A percentile compares a stretch with the other conserved stretches of the same genome.
Conservation (phyloP, 1,140 invertebrate genomes). For the Hesperophylax magnus region DNA sequence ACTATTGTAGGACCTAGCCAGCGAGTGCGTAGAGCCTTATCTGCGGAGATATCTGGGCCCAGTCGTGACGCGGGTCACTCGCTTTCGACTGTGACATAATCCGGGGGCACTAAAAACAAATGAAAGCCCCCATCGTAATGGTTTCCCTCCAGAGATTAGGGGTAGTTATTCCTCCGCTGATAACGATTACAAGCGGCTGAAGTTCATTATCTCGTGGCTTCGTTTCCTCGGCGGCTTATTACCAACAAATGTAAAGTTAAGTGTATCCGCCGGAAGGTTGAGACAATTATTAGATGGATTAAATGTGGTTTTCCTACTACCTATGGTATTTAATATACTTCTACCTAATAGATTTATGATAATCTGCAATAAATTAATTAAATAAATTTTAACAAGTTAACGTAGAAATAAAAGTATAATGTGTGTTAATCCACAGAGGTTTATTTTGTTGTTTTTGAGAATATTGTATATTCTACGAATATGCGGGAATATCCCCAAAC, state of each 20-base stretch:
- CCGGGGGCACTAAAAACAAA: constrained; percentile 37
- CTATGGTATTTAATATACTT: neutral
- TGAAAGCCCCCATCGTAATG: constrained; percentile 19
- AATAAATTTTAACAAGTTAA: neutral
- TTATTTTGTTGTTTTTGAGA: too few relatives aligned
- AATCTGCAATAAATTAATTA: neutral
- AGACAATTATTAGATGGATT: constrained; percentile 29
- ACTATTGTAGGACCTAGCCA: neutral
- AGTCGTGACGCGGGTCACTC: constrained; percentile 32
- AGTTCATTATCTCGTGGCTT: constrained; percentile 35
- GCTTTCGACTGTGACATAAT: constrained; percentile 22
- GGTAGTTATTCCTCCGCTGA: constrained; percentile 34
- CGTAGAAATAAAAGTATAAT: too few relatives aligned
- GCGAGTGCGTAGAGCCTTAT: neutral
- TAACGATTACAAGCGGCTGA: constrained; percentile 33
- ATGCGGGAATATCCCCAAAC: too few relatives aligned
- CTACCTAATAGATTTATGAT: neutral
- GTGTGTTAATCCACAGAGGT: too few relatives aligned
- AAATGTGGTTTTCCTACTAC: neutral
- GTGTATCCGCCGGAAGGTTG: constrained; percentile 34
- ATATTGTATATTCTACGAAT: too few relatives aligned
- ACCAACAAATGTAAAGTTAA: constrained; percentile 38
- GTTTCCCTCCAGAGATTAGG: constrained; percentile 28
- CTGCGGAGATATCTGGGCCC: constrained; percentile 3
- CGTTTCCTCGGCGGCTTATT: constrained; percentile 33